Base-by-base conservation (phyloP, 2,113 vertebrate species). In the Neomonachus schauinslandi region DNA sequence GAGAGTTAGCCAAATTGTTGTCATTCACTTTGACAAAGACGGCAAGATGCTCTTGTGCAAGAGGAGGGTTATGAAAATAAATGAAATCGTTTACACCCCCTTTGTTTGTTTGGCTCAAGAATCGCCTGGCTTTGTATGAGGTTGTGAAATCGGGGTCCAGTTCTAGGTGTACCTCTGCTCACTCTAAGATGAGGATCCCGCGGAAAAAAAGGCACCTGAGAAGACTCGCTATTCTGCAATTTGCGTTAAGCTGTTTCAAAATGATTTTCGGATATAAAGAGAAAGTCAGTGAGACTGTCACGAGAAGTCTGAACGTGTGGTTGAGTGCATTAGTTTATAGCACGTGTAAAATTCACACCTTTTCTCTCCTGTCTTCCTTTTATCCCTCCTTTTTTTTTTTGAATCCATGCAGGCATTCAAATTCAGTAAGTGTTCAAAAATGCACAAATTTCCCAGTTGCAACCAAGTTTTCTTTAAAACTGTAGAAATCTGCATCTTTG, bases 1-100 rank as follows among this genome's bases (percentile, higher is more conserved):
- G 98, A 99, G 99, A 99, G 99, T 99, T 99, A 99, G 99, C 99
- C 99, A 99, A 99, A 99, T 99, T 99, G 99, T 99, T 99, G 99
- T 99, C 99, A 99, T 99, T 99, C 99, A 99, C 99, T 99, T 99
- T 99, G 99, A 99, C 99, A 99, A 99, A 99, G 99, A 99, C 99
- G 98, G 98, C 99, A 99, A 99, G 99, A 99, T 89, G 99, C 98
- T 97, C 98, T 79, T 83, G 98, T 98, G 98, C 97, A 98, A 97
- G 98, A 98, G 99, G 98, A 98, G 98, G 98, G 99, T 99, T 99
- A 99, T 99, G 98, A 99, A 99, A 99, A 99, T 99, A 99, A 99
- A 99, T 99, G 98, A 98, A 99, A 99, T 98, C 96, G 1, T 98
- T 99, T 98, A 88, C 97, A 97, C 91, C 72, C 98, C 98, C 98